Evolutionary conservation across 1,140 invertebrate species (phyloP).

Genomic region (Drosophila bocqueti): DNA sequence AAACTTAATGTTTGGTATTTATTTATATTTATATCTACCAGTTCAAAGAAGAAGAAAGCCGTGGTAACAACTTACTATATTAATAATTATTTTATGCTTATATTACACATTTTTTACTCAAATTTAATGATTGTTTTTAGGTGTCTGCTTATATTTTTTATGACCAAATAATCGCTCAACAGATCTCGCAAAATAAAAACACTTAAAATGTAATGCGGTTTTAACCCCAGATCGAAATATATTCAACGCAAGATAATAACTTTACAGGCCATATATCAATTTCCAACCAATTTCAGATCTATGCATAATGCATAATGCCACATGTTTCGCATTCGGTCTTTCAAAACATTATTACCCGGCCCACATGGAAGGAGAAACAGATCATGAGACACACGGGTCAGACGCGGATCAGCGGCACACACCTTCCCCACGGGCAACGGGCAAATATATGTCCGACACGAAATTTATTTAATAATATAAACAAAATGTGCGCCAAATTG

Average conservation of each 20-base stretch:
- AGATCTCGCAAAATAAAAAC: not conserved
- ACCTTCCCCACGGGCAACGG: conserved; percentile 29
- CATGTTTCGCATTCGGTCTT: conserved; percentile 38
- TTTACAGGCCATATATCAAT: conserved; percentile 24
- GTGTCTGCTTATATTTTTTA: not conserved
- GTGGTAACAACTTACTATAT: not conserved
- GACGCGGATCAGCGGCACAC: conserved; percentile 25
- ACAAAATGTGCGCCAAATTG: conserved; percentile 82
- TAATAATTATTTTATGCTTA: not conserved
- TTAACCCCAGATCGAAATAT: conserved; percentile 26
- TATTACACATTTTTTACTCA: not conserved
- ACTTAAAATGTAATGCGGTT: not conserved
- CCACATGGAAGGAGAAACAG: conserved; percentile 27
- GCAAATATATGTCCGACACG: conserved; percentile 59
- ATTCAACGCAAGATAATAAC: conserved; percentile 13
- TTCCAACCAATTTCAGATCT: conserved; percentile 19
- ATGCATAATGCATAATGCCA: conserved; percentile 29
- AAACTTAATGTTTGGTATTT: too few relatives aligned
- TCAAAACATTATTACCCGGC: conserved; percentile 43
- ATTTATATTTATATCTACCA: too few relatives aligned
- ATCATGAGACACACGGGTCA: conserved; percentile 11
- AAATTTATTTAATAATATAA: conserved; percentile 82
- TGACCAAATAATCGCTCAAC: not conserved
- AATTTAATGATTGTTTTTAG: not conserved
- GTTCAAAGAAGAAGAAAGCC: too few relatives aligned